A percentile compares a stretch with the other conserved stretches of the same genome.
Evolutionary conservation across 2,113 vertebrate species (phyloP).

Genomic region (Myrmecophaga tridactyla): DNA sequence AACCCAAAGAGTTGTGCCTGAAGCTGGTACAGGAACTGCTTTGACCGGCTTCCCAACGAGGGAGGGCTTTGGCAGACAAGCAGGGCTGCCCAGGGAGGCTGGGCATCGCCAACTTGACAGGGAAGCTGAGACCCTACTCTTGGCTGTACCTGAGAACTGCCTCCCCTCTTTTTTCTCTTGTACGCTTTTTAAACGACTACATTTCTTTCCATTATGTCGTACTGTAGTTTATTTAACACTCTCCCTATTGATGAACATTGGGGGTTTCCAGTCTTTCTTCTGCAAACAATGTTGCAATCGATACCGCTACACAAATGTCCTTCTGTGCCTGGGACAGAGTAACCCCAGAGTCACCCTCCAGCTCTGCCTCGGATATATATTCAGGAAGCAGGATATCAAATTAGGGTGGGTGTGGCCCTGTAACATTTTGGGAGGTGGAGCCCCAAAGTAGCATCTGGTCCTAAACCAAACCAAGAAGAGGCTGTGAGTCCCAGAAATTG

Average conservation of each 20-base stretch:
- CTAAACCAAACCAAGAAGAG: background rate
- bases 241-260: background rate
- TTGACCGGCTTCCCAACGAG: background rate
- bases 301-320: background rate
- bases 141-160: background rate
- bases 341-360: background rate
- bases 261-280: background rate
- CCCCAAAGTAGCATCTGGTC: background rate
- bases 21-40: background rate
- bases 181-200: background rate
- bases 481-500: background rate
- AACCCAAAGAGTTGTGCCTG: background rate
- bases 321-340: background rate
- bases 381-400: background rate
- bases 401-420: background rate
- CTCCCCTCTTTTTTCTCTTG: background rate
- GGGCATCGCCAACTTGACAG: background rate
- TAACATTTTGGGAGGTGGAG: background rate
- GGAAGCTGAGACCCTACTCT: background rate
- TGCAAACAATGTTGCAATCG: background rate
- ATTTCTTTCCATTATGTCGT: accelerated
- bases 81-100: background rate
- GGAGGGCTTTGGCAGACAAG: background rate
- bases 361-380: background rate
- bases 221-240: background rate